Conservation (phyloP, 2,797 vertebrate species). For the Lepilemur septentrionalis region DNA sequence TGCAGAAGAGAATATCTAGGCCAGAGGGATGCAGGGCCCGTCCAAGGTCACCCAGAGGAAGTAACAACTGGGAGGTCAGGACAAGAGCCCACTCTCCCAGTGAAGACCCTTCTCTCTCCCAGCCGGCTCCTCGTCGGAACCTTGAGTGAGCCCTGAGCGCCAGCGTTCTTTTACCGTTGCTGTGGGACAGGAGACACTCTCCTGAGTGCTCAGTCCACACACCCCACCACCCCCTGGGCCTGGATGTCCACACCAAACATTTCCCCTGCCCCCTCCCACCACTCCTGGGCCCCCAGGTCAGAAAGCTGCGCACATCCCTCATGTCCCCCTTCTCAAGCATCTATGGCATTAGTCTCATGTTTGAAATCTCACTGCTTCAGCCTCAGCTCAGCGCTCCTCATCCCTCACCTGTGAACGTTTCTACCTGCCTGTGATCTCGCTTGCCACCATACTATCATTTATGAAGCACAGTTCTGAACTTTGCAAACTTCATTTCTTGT, state of each 20-base stretch:
- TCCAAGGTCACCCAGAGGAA: background rate
- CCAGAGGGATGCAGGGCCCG: too few species aligned
- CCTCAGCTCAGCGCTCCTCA: background rate
- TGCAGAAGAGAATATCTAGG: background rate
- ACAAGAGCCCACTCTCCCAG: fast-evolving
- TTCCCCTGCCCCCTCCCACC: too few species aligned
- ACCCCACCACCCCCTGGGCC: too few species aligned
- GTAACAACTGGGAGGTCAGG: background rate
- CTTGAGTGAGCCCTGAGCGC: too few species aligned
- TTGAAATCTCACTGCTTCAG: background rate
- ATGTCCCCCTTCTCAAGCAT: background rate
- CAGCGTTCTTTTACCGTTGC: background rate
- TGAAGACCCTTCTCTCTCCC: background rate
- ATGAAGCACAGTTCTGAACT: background rate
- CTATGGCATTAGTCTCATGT: background rate
- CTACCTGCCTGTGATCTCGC: background rate
- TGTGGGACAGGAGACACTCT: background rate
- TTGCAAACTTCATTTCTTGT: background rate
- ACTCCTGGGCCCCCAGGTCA: background rate
- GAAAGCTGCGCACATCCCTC: background rate
- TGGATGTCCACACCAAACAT: background rate
- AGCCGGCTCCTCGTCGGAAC: background rate
- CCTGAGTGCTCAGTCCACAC: too few species aligned
- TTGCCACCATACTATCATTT: background rate
- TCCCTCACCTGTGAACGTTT: background rate